phyloP scores from a whole-genome alignment of 2,888 invertebrate genomes.

The Zaprionus lineosus region DNA sequence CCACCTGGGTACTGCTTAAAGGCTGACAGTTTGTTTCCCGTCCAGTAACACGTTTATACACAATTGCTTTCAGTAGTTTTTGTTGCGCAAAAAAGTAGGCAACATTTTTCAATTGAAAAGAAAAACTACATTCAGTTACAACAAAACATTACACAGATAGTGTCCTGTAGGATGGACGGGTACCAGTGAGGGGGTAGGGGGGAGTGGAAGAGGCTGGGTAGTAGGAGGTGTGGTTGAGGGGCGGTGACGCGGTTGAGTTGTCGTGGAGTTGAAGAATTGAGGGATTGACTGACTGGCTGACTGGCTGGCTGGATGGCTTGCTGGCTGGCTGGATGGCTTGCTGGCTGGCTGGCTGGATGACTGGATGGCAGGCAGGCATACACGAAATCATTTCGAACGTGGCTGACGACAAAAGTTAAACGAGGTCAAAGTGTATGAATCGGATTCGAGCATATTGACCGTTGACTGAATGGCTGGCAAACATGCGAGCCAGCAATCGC shows the following conservation, averaged over 20 bases:
- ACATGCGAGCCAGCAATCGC: constrained; percentile 56
- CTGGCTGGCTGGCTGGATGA: no score
- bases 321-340: no score
- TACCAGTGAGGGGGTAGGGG: neutral
- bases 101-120: constrained; percentile 57
- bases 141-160: constrained; percentile 54
- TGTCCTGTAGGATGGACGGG: constrained; percentile 44
- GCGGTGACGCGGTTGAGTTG: no score
- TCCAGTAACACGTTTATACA: constrained; percentile 46
- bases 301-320: no score
- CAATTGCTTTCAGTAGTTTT: constrained; percentile 35
- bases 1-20: constrained; percentile 14
- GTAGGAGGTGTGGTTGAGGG: no score
- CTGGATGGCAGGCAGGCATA: constrained; percentile 18
- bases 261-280: neutral
- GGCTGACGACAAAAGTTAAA: constrained; percentile 64
- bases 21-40: constrained; percentile 45
- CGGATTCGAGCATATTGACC: constrained; percentile 65
- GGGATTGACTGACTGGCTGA: neutral
- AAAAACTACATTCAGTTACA: constrained; percentile 52
- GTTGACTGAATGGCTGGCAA: constrained; percentile 59
- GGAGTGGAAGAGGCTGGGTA: no score
- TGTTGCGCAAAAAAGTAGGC: constrained; percentile 52
- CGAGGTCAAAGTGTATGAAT: constrained; percentile 71
- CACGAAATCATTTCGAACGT: constrained; percentile 65